phyloP scores from a whole-genome alignment of 2,113 vertebrate genomes.

The Colinus virginianus region DNA sequence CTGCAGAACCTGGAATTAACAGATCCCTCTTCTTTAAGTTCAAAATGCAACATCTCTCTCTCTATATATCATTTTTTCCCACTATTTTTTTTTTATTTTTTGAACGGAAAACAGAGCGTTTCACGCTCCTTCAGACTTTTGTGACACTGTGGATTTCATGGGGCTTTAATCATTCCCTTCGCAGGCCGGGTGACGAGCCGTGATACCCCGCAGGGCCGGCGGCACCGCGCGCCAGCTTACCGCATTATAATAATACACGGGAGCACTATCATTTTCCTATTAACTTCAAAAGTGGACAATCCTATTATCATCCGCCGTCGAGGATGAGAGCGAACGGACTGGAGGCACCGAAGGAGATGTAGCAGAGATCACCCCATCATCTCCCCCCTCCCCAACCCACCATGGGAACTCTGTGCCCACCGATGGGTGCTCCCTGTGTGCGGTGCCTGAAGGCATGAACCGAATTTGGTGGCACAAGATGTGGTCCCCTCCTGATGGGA shows the following conservation, averaged over 20 bases:
- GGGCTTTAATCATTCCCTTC: conserved; percentile 76
- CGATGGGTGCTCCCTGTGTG: background rate
- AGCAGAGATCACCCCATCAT: background rate
- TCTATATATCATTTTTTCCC: background rate
- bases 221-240: conserved; percentile 49
- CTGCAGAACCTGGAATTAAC: background rate
- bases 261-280: conserved; percentile 66
- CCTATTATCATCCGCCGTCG: conserved; percentile 62
- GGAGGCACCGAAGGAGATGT: background rate
- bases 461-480: background rate
- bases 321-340: background rate
- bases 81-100: background rate
- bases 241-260: conserved; percentile 24
- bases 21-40: background rate
- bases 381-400: too few species aligned
- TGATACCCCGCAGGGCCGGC: conserved; percentile 12
- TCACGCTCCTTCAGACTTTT: conserved; percentile 50
- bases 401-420: background rate
- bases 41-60: background rate
- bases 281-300: conserved; percentile 80
- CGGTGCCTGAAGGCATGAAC: background rate
- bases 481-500: background rate
- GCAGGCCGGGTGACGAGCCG: conserved; percentile 34
- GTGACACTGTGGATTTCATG: conserved; percentile 79
- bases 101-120: conserved; percentile 19